phyloP scores from a whole-genome alignment of 2,113 vertebrate species.

The Mola mola region DNA sequence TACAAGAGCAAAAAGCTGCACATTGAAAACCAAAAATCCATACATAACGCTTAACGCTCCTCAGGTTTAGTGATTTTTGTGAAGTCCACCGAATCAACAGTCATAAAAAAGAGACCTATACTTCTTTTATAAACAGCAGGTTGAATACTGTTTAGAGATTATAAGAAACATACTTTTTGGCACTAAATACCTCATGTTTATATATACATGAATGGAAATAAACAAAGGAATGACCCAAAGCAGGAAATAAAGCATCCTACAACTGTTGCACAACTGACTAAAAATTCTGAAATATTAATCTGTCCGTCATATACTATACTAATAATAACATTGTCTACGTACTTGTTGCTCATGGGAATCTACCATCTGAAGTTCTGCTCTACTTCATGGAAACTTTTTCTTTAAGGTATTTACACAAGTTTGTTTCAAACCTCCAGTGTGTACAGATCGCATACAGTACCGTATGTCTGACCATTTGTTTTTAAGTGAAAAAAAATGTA shows the following conservation, averaged over 20 bases:
- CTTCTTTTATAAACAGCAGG: conserved; percentile 20
- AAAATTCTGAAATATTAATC: conserved; percentile 15
- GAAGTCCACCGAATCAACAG: conserved; percentile 25
- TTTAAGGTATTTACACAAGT: too few species aligned
- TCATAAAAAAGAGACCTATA: conserved; percentile 32
- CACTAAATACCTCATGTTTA: conserved; percentile 27
- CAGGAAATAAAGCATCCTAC: conserved; percentile 11
- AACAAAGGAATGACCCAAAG: conserved; percentile 3
- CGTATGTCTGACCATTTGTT: too few species aligned
- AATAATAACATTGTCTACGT: too few species aligned
- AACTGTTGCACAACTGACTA: conserved; percentile 7
- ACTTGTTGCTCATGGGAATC: too few species aligned
- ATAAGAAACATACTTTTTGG: conserved; percentile 26
- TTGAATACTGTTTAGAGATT: conserved; percentile 43
- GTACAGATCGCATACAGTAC: too few species aligned
- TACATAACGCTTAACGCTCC: conserved; percentile 26
- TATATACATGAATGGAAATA: conserved; percentile 25
- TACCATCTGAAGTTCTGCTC: too few species aligned
- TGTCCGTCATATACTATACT: conserved; percentile 25
- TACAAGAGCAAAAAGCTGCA: conserved; percentile 46
- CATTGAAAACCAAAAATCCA: conserved; percentile 39
- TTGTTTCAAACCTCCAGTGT: too few species aligned
- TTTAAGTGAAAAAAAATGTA: too few species aligned
- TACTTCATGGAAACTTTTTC: too few species aligned
- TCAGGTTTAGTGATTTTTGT: conserved; percentile 13